Base-by-base conservation (phyloP, 1,140 invertebrate species). In the Orussus abietinus region DNA sequence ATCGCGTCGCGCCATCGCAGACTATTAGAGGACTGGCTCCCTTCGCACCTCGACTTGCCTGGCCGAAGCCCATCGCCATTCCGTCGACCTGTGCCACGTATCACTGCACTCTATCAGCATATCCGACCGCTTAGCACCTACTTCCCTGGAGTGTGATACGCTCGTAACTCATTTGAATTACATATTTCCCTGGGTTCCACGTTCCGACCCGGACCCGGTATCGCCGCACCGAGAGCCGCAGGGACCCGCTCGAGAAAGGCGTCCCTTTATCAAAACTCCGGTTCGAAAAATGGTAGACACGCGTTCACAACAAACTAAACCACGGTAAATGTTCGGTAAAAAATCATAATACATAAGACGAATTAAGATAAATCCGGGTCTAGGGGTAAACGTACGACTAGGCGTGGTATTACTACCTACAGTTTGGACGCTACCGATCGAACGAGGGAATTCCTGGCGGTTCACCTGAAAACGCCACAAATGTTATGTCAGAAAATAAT, bases 141-240 rank as follows among this genome's bases (percentile, higher is more conserved):
- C 69, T 69, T 72, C 69, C 69, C 69, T 65, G 49, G 69, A 70
- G 69, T 69, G 66, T 63, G 66, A 70, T 72, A 72, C 51, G 56
- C 53, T 59, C 63, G 66, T 68, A 64, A 66, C 66, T 72, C 69
- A 67, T 70, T 70, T 64, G 69, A 72, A 72, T 72, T 72, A 70
- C 65, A 68, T 64, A 65, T 69, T 69, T 66, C 63, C 63, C 64
- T 56, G 46, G 59, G 49, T 55, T 39, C n/a, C n/a, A n/a, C n/a
- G n/a, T n/a, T n/a, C n/a, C n/a, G n/a, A n/a, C n/a, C n/a, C n/a
- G n/a, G n/a, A n/a, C n/a, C n/a, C n/a, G n/a, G n/a, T n/a, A n/a
- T n/a, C n/a, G n/a, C n/a, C n/a, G n/a, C n/a, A n/a, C n/a, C n/a
- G n/a, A n/a, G n/a, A n/a, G n/a, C n/a, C n/a, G n/a, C n/a, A n/a